phyloP scores from a whole-genome alignment of 2,797 vertebrate species.

The Semotilus atromaculatus region DNA sequence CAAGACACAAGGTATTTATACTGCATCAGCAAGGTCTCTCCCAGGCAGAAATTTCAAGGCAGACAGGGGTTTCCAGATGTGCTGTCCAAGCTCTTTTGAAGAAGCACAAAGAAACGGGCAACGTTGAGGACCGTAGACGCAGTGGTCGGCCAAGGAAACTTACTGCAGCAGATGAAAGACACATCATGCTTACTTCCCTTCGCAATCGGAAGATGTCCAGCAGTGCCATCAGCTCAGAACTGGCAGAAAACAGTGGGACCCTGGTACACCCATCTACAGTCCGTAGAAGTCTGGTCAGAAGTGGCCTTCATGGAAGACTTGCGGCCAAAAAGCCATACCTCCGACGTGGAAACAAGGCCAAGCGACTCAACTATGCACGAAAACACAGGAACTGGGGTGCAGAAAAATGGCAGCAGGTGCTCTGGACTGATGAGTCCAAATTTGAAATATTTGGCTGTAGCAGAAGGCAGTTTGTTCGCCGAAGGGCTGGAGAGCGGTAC shows the following conservation, averaged over 20 bases:
- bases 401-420: conserved; percentile 43
- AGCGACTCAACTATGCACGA: conserved; percentile 41
- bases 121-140: conserved; percentile 56
- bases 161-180: conserved; percentile 54
- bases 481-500: conserved; percentile 55
- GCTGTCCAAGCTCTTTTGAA: conserved; percentile 61
- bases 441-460: conserved; percentile 55
- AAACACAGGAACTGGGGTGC: conserved; percentile 54
- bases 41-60: too few species aligned
- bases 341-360: conserved; percentile 34
- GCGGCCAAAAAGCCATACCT: too few species aligned
- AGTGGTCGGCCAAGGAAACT: conserved; percentile 59
- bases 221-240: not conserved
- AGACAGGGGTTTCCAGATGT: conserved; percentile 55
- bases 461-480: conserved; percentile 59
- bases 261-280: too few species aligned
- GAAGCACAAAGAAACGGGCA: conserved; percentile 61
- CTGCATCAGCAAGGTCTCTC: too few species aligned
- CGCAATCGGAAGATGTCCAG: too few species aligned
- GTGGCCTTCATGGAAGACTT: too few species aligned
- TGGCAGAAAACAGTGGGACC: conserved; percentile 50
- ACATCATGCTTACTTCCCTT: conserved; percentile 2
- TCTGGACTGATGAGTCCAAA: conserved; percentile 21
- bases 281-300: too few species aligned
- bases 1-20: too few species aligned